Conservation (phyloP, 2,797 vertebrate species). For the Sebastes oblongus region DNA sequence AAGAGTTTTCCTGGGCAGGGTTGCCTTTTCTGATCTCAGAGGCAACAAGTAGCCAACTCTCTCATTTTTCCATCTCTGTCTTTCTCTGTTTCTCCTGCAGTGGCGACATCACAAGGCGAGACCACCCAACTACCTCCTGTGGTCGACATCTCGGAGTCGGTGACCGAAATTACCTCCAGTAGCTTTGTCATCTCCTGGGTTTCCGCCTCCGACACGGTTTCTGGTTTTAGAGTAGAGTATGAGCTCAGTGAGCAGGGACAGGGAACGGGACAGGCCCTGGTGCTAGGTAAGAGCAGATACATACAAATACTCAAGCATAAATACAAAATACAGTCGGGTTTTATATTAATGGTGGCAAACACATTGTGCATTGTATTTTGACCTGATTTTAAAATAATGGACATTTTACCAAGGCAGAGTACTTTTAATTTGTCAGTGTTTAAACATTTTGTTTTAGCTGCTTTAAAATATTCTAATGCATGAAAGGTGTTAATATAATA, state of each 20-base stretch:
- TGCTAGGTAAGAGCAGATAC: conserved; percentile 83
- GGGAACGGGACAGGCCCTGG: conserved; percentile 82
- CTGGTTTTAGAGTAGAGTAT: conserved; percentile 95
- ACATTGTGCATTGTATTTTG: neutral
- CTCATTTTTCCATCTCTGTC: conserved; percentile 17
- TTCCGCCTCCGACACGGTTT: conserved; percentile 94
- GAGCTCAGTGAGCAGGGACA: conserved; percentile 92
- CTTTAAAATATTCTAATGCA: neutral
- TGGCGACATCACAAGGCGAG: conserved; percentile 85
- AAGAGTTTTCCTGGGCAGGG: neutral
- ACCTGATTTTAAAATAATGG: neutral
- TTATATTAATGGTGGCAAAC: neutral
- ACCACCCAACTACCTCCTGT: conserved; percentile 84
- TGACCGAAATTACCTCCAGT: conserved; percentile 97
- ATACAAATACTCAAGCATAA: neutral
- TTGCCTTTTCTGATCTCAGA: conserved; percentile 10
- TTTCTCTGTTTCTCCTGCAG: conserved; percentile 65
- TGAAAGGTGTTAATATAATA: neutral
- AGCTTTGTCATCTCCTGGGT: conserved; percentile 99
- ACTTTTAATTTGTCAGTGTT: neutral
- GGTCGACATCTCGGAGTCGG: conserved; percentile 91
- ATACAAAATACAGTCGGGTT: neutral
- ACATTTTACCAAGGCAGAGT: neutral
- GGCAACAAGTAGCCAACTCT: neutral
- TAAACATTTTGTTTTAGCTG: neutral